Evolutionary conservation across 2,888 invertebrate species (phyloP).

Genomic region (Octonoba sinensis): DNA sequence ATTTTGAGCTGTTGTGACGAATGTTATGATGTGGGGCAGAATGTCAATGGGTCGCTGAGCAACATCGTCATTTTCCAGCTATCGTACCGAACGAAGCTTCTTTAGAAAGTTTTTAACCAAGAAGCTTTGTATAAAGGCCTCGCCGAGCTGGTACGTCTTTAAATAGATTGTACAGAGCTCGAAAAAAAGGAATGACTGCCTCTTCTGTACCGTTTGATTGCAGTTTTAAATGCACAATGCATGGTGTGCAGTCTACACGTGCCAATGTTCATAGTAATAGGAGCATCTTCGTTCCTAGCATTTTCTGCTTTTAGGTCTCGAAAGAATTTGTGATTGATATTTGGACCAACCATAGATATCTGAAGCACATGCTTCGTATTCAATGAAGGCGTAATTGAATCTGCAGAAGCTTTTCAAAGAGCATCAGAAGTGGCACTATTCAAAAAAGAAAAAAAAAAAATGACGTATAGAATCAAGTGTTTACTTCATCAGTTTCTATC

Average conservation of each 20-base stretch:
- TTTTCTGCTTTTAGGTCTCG: neutral
- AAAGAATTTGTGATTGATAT: no score
- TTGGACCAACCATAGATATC: no score
- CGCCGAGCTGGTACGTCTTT: conserved; percentile 16
- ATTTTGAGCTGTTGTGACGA: neutral
- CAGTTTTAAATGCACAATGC: neutral
- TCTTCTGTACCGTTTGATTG: neutral
- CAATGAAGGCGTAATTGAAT: no score
- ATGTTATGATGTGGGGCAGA: neutral
- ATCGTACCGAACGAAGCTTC: conserved; percentile 20
- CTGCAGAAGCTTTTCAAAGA: no score
- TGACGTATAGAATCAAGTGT: no score
- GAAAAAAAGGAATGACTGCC: neutral
- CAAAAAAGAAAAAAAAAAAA: no score
- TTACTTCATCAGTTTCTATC: no score
- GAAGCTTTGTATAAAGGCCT: neutral
- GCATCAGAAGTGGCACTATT: no score
- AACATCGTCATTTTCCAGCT: conserved; percentile 15
- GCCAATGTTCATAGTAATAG: neutral
- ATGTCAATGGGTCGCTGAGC: neutral
- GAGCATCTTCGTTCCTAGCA: no score
- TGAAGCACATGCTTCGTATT: no score
- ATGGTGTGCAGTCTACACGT: neutral
- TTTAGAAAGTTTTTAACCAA: neutral
- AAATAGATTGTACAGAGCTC: neutral